These are phyloP conservation scores for Glandiceps talaboti DNA, from an alignment of 53 echinoderm and acorn worm species.

Conservation along the genomic window DNA sequence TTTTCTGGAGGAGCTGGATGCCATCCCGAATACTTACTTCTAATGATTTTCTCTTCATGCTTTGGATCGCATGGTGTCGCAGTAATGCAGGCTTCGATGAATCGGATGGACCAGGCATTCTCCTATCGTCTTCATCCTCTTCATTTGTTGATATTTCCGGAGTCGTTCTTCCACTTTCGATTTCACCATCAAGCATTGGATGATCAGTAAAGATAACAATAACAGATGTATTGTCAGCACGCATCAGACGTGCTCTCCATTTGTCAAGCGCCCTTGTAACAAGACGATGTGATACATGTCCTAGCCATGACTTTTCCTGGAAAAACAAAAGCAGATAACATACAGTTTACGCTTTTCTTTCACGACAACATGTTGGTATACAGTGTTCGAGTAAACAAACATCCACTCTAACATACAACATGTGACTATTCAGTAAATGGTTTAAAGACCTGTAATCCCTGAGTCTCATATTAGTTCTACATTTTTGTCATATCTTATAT, in stretches of 20 bases:
- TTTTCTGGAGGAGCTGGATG: not conserved
- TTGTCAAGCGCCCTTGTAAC: conserved; percentile 65
- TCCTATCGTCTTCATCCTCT: not conserved
- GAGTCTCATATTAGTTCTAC: too few relatives aligned
- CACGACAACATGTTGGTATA: too few relatives aligned
- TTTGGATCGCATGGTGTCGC: not conserved
- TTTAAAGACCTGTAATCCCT: too few relatives aligned
- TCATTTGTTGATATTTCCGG: not conserved
- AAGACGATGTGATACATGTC: conserved; percentile 36
- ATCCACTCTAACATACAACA: too few relatives aligned
- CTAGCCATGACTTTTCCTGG: not conserved
- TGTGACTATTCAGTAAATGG: too few relatives aligned
- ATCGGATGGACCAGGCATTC: not conserved
- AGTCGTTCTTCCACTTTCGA: not conserved
- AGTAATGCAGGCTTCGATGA: not conserved
- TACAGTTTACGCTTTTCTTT: too few relatives aligned
- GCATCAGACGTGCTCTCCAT: conserved; percentile 70
- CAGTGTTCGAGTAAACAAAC: too few relatives aligned
- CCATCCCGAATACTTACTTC: not conserved
- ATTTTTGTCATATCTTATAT: too few relatives aligned
- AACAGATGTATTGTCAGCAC: conserved; percentile 90
- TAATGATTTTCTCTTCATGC: not conserved
- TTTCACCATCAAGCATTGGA: conserved; percentile 16
- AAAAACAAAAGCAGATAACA: too few relatives aligned
- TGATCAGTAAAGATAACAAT: conserved; percentile 72